Evolutionary conservation across 2,113 vertebrate genomes (phyloP).

Genomic region (Oreochromis tanganicae): DNA sequence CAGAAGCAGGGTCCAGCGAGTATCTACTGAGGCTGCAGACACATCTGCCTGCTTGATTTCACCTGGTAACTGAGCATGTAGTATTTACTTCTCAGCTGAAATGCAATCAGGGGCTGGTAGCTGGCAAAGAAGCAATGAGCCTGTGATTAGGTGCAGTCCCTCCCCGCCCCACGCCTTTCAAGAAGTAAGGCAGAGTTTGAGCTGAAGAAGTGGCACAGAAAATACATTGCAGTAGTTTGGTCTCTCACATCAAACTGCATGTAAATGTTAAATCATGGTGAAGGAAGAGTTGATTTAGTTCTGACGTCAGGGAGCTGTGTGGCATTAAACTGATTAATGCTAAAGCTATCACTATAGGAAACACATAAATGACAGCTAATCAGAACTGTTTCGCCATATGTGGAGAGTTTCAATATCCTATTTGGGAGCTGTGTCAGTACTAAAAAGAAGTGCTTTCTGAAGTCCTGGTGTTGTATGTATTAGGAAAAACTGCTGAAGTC

Average conservation of each 20-base stretch:
- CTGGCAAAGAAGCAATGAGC: slow-evolving; percentile 65
- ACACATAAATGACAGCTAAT: neutral
- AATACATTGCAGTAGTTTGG: neutral
- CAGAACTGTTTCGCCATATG: neutral
- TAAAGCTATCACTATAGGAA: neutral
- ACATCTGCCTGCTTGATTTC: slow-evolving; percentile 74
- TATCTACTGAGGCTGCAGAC: slow-evolving; percentile 71
- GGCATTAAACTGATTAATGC: neutral
- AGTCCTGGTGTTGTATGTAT: slow-evolving; percentile 27
- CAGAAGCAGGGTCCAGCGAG: slow-evolving; percentile 54
- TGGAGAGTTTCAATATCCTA: neutral
- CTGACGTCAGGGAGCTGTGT: neutral
- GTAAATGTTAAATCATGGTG: neutral
- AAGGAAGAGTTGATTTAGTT: neutral
- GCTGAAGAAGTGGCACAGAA: neutral
- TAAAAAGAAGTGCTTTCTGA: neutral
- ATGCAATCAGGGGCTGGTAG: slow-evolving; percentile 70
- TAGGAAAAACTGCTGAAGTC: slow-evolving; percentile 14
- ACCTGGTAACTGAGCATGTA: slow-evolving; percentile 77
- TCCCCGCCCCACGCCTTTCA: neutral
- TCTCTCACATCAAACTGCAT: neutral
- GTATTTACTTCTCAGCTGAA: slow-evolving; percentile 75
- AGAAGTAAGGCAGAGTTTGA: slow-evolving; percentile 7
- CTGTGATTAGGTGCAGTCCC: slow-evolving; percentile 19
- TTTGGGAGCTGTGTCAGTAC: neutral